Percentiles rank a stretch among this genome's conserved stretches.
Conservation (phyloP, 2,113 vertebrate genomes). For the Carassius gibelio region DNA sequence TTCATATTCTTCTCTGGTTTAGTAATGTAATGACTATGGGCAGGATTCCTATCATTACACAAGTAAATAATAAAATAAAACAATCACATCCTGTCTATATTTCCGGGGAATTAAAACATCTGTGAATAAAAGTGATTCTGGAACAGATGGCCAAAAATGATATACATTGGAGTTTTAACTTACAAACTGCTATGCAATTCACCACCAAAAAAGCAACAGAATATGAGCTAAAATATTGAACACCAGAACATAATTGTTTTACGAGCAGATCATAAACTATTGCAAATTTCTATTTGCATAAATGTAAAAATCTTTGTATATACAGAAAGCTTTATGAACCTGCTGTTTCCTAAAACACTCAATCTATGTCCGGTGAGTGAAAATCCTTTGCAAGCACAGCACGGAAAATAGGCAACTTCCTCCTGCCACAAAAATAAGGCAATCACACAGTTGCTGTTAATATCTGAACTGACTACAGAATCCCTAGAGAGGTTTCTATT, state of each 20-base stretch:
- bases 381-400: conserved; percentile 4
- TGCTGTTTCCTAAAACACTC: conserved; percentile 33
- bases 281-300: conserved; percentile 16
- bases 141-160: conserved; percentile 52
- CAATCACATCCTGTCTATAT: conserved; percentile 43
- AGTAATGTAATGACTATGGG: not conserved
- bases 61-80: not conserved
- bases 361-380: not conserved
- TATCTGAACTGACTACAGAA: conserved; percentile 37
- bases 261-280: conserved; percentile 23
- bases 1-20: conserved; percentile 21
- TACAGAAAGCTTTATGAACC: conserved; percentile 23
- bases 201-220: conserved; percentile 6
- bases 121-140: conserved; percentile 40
- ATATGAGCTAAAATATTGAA: conserved; percentile 21
- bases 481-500: conserved; percentile 31
- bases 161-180: conserved; percentile 33
- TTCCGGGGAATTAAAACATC: conserved; percentile 40
- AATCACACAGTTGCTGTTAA: conserved; percentile 37
- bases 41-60: not conserved
- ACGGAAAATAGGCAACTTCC: conserved; percentile 12
- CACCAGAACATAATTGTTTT: conserved; percentile 28
- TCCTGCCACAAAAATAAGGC: conserved; percentile 31
- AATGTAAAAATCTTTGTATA: conserved; percentile 24
- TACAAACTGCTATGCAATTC: conserved; percentile 23